Evolutionary conservation across 2,797 vertebrate species (phyloP), one percentile per base, ranked within the genome.

Genomic region (Protonibea diacanthus): DNA sequence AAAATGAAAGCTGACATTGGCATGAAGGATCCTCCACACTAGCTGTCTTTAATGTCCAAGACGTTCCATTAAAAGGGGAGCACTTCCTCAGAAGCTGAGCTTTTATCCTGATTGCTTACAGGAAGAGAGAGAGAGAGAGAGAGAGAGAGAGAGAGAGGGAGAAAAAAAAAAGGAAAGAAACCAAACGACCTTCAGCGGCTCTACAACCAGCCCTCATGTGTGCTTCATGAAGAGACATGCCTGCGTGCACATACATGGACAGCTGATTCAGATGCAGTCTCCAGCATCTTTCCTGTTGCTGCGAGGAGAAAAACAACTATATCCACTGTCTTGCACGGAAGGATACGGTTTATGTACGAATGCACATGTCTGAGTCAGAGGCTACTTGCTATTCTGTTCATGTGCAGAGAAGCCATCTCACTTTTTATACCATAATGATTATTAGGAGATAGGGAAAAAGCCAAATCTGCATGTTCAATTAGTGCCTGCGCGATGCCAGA

Each of bases 81-180:
- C 94, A 95, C 95, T 94, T 95, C 94, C 94, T 94, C 88, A 86
- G 87, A 93, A 94, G 94, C 78, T 45, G 92, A 93, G 95, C 96
- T 96, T 95, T 96, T 96, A 96, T 95, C 94, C 93, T 96, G 96
- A 96, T 96, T 96, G 93, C 95, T 96, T 96, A 96, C 95, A 93
- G 95, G 96, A 96, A 96, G 86, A 92, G 90, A 80, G 83, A 38
- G 18, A 81, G 81, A 44, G 14, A 3, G 17, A 78, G 14, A 4
- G 17, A 78, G 14, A 3, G 17, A 78, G 29, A 96, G 86, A 92
- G 90, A 80, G 83, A 42, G 18, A 81, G 81, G 38, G 14, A 4
- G 14, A 78, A 57, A 65, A 67, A 83, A 61, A 85, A 83, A 89
- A 83, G 87, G 82, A 88, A 83, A 88, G 82, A 88, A 90, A 80